Conservation (phyloP, 2,113 vertebrate species). For the Lophura nycthemera region DNA sequence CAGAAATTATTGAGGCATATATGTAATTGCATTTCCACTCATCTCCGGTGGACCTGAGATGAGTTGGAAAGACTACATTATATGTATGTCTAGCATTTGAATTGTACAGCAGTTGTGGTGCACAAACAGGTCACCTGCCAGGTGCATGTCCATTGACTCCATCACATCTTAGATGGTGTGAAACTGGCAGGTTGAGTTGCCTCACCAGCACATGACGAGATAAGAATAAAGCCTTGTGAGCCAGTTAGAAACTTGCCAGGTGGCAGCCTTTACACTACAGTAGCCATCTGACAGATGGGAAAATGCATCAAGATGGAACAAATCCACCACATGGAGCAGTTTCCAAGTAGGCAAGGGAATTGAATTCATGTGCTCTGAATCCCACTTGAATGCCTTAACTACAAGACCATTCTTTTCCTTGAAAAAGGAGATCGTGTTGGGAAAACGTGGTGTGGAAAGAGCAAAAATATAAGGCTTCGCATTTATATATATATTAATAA, state of each 20-base stretch:
- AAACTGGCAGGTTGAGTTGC: not conserved
- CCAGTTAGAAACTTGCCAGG: not conserved
- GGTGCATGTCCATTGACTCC: not conserved
- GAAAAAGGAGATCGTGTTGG: not conserved
- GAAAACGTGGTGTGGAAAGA: not conserved
- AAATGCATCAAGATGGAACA: not conserved
- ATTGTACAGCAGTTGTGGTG: not conserved
- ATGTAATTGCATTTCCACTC: not conserved
- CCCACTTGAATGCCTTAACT: not conserved
- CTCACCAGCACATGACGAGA: not conserved
- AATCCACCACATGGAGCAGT: not conserved
- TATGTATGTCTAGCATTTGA: not conserved
- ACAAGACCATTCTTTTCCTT: not conserved
- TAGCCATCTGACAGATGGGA: not conserved
- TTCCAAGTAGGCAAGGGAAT: not conserved
- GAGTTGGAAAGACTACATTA: rapidly evolving
- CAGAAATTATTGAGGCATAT: not conserved
- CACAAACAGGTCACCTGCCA: not conserved
- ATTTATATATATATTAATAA: not conserved
- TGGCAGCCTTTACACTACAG: not conserved
- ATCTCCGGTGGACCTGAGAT: not conserved
- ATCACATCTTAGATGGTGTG: rapidly evolving
- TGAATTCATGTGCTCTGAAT: not conserved
- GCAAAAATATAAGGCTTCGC: not conserved
- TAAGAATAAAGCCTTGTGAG: not conserved